A percentile compares a stretch with the other conserved stretches of the same genome.
phyloP scores from a whole-genome alignment of 1,140 invertebrate genomes.

The Papilio glaucus region DNA sequence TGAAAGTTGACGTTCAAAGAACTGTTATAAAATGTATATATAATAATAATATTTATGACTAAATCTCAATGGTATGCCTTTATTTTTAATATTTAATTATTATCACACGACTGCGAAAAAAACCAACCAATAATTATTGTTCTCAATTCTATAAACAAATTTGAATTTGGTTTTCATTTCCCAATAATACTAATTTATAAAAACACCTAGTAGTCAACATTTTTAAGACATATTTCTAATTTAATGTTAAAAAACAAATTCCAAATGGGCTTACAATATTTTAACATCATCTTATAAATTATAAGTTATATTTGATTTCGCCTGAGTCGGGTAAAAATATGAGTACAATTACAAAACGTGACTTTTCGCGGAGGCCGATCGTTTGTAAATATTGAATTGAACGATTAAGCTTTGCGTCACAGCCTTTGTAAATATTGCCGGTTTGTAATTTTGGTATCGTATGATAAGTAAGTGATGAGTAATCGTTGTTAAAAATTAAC shows the following conservation, averaged over 20 bases:
- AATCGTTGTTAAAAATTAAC: constrained; percentile 5
- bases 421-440: constrained; percentile 67
- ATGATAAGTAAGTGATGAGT: constrained; percentile 29
- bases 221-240: no score
- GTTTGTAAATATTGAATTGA: constrained; percentile 62
- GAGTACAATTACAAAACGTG: neutral
- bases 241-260: no score
- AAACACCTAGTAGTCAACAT: no score
- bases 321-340: neutral
- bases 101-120: no score
- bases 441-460: constrained; percentile 37
- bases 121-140: no score
- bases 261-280: no score
- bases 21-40: neutral
- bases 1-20: constrained; percentile 42
- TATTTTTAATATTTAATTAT: no score
- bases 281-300: no score
- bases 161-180: no score
- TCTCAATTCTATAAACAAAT: no score
- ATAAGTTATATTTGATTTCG: neutral
- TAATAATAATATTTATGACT: no score
- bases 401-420: constrained; percentile 62
- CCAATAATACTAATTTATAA: no score
- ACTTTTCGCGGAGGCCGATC: constrained; percentile 61
- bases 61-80: constrained; percentile 4